These are phyloP conservation scores for Brachionus sp. DNA, from an alignment of 1,140 invertebrate genomes.

Conservation along the genomic window DNA sequence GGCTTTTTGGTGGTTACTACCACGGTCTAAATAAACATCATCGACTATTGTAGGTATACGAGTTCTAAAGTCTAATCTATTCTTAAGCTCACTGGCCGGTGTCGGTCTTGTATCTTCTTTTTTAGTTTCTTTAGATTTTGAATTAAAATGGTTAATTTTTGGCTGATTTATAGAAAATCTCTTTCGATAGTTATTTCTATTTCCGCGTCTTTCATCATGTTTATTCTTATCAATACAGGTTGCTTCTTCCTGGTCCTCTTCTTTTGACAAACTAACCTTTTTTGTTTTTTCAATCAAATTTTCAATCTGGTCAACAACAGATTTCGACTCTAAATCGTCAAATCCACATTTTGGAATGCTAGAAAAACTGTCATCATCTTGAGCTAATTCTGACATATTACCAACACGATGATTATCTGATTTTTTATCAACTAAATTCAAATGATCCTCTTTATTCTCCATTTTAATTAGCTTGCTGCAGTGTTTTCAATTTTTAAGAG, in stretches of 20 bases:
- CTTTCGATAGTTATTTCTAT: neutral
- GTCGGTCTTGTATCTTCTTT: neutral
- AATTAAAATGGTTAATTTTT: neutral
- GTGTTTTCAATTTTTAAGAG: neutral
- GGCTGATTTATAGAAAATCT: neutral
- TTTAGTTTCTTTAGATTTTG: neutral
- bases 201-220: neutral
- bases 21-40: neutral
- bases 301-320: neutral
- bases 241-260: neutral
- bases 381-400: neutral
- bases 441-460: neutral
- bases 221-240: neutral
- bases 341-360: neutral
- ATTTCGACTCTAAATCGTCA: neutral
- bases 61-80: constrained; percentile 8
- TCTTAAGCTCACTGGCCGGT: neutral
- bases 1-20: neutral
- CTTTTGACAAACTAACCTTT: neutral
- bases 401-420: neutral
- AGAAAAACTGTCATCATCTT: neutral
- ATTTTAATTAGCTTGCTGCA: neutral
- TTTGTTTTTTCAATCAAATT: neutral
- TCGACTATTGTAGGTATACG: constrained; percentile 28
- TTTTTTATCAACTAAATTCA: neutral